A percentile compares a stretch with the other conserved stretches of the same genome.
These are phyloP conservation scores for Leucoma salicis DNA, from an alignment of 2,888 invertebrate genomes.

Conservation along the genomic window DNA sequence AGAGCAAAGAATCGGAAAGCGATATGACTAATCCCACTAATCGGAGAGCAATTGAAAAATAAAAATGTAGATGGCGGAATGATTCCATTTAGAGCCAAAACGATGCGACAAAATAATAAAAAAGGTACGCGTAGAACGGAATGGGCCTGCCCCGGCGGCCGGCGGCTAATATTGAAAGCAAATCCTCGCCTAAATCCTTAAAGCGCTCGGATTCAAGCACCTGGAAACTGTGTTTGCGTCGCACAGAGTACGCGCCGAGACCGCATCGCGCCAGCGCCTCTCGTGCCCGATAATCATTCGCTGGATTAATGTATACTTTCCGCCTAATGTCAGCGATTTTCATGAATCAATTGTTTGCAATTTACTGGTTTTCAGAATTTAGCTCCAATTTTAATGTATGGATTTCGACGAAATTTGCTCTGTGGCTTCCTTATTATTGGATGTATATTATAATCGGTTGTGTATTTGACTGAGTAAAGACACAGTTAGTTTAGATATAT, in stretches of 20 bases:
- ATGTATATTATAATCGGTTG: too few relatives aligned
- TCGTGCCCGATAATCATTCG: constrained; percentile 68
- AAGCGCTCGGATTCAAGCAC: constrained; percentile 79
- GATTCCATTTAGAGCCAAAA: constrained; percentile 81
- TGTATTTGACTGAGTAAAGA: too few relatives aligned
- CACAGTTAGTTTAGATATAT: too few relatives aligned
- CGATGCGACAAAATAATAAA: constrained; percentile 83
- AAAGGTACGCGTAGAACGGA: constrained; percentile 72
- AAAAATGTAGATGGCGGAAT: constrained; percentile 83
- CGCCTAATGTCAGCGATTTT: constrained; percentile 68
- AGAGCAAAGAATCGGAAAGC: constrained; percentile 79
- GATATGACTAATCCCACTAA: constrained; percentile 81
- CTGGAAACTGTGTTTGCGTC: constrained; percentile 76
- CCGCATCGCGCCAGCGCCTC: constrained; percentile 38
- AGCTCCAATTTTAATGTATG: constrained; percentile 46
- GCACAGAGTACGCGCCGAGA: constrained; percentile 39
- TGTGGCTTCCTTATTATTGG: too few relatives aligned
- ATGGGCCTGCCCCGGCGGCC: constrained; percentile 67
- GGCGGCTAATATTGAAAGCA: constrained; percentile 82
- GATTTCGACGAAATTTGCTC: constrained; percentile 25
- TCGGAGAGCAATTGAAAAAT: constrained; percentile 82
- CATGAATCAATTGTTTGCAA: constrained; percentile 62
- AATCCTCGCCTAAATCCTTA: constrained; percentile 82
- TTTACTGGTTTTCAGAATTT: constrained; percentile 45
- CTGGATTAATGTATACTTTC: constrained; percentile 77